Evolutionary conservation across 2,113 vertebrate genomes (phyloP).

Genomic region (Prietella phreatophila): DNA sequence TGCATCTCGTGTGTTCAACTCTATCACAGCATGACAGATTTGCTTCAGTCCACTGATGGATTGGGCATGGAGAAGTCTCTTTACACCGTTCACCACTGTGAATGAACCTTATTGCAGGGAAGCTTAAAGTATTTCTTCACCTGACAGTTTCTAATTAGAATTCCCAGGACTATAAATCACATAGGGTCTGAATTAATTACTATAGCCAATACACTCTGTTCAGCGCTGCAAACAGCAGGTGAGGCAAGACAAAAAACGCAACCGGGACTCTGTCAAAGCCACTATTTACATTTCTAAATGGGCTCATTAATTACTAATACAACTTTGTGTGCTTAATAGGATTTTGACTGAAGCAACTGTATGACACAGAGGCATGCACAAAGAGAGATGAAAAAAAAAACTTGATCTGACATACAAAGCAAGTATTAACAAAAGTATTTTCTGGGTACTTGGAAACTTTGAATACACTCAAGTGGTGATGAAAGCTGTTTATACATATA

Average conservation of each 20-base stretch:
- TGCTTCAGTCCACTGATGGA: slow-evolving; percentile 61
- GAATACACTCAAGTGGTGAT: neutral
- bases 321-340: slow-evolving; percentile 39
- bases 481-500: neutral
- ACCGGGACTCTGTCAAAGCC: slow-evolving; percentile 62
- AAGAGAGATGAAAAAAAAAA: neutral
- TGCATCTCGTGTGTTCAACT: slow-evolving; percentile 72
- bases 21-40: slow-evolving; percentile 69
- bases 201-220: slow-evolving; percentile 51
- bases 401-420: slow-evolving; percentile 9
- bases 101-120: slow-evolving; percentile 25
- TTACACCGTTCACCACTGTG: slow-evolving; percentile 41
- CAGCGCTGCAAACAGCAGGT: slow-evolving; percentile 62
- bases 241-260: slow-evolving; percentile 50
- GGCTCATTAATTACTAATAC: slow-evolving; percentile 69
- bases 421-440: neutral
- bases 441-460: slow-evolving; percentile 4
- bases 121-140: slow-evolving; percentile 46
- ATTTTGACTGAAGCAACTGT: slow-evolving; percentile 8
- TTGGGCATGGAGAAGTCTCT: slow-evolving; percentile 49
- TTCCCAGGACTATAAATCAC: slow-evolving; percentile 64
- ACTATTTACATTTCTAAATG: slow-evolving; percentile 69
- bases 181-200: slow-evolving; percentile 63
- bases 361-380: neutral
- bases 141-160: slow-evolving; percentile 69